Evolutionary conservation across 2,888 invertebrate species (phyloP), one percentile per base, ranked within the genome.

Genomic region (Spisula subtruncata): DNA sequence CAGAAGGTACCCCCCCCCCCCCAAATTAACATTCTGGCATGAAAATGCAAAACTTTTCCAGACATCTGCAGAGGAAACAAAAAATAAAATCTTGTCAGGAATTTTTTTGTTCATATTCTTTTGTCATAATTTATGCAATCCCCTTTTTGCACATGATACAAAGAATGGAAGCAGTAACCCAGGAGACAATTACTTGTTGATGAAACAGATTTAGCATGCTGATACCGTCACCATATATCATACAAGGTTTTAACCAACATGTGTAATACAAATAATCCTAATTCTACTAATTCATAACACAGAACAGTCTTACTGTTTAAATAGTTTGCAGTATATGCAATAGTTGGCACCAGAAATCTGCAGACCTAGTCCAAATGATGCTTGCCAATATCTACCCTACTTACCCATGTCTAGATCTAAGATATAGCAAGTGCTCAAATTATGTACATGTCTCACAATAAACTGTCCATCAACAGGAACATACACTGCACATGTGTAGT

Each of bases 281-380:
- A 66, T 66, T 66, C 60, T 66, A 5, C 10, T 66, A 66, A 66
- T 66, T 66, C 60, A 66, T 25, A 66, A 66, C 60, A 66, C 60
- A 66, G 60, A 10, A 8, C 8, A n/a, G 60, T 66, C 25, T 25
- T 66, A 25, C 25, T 66, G 25, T 6, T 20, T 66, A 25, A 66
- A 66, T 66, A 66, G 25, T 25, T 66, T 66, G 60, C 60, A 66
- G 25, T 25, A 25, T 66, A 66, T 51, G 51, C 60, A 66, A 66
- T 66, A 66, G 8, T 66, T n/a, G 12, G n/a, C 60, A 10, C 25
- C 25, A 66, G 60, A n/a, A 66, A 25, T 66, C 60, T 25, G n/a
- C n/a, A n/a, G n/a, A n/a, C 60, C 10, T 56, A 56, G 25, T 66
- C 60, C 2, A 1, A n/a, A 25, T 51, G 51, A 51, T 51, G 1